phyloP scores from a whole-genome alignment of 2,888 invertebrate species.

The Orthonevra nobilis region DNA sequence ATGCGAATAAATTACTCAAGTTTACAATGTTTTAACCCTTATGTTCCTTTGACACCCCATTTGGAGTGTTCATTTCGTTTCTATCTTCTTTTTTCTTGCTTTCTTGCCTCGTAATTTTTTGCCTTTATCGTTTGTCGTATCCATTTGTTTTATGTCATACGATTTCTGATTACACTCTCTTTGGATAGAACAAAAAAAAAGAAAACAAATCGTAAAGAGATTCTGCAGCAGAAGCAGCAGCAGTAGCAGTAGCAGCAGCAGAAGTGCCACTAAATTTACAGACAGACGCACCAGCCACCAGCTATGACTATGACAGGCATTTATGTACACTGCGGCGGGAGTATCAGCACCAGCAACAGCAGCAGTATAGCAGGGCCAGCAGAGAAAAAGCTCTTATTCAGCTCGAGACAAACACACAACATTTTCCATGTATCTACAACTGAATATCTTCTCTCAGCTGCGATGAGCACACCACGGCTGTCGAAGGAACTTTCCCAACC shows the following conservation, averaged over 20 bases:
- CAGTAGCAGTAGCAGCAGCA: too few relatives aligned
- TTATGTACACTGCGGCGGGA: conserved; percentile 45
- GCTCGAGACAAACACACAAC: background rate
- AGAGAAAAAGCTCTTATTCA: conserved; percentile 59
- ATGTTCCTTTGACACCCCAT: conserved; percentile 20
- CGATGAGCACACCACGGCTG: conserved; percentile 38
- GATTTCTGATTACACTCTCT: conserved; percentile 36
- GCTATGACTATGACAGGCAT: too few relatives aligned
- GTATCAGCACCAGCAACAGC: conserved; percentile 33
- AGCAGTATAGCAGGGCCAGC: too few relatives aligned
- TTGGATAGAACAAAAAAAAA: too few relatives aligned
- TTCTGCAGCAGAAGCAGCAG: conserved; percentile 33
- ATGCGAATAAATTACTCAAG: conserved; percentile 58
- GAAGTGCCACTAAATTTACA: conserved; percentile 7
- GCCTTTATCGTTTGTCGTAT: conserved; percentile 35
- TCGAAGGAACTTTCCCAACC: conserved; percentile 51
- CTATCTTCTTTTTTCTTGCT: background rate
- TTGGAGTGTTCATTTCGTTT: conserved; percentile 8
- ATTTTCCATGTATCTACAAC: conserved; percentile 21
- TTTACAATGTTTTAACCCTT: conserved; percentile 42
- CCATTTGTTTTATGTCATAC: conserved; percentile 6
- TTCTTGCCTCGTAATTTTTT: background rate
- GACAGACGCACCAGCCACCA: conserved; percentile 48
- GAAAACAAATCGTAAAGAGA: too few relatives aligned
- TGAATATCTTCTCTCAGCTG: conserved; percentile 37